These are phyloP conservation scores for Porites australiensis DNA, from an alignment of 64 coral and sea anemone species.

Conservation along the genomic window DNA sequence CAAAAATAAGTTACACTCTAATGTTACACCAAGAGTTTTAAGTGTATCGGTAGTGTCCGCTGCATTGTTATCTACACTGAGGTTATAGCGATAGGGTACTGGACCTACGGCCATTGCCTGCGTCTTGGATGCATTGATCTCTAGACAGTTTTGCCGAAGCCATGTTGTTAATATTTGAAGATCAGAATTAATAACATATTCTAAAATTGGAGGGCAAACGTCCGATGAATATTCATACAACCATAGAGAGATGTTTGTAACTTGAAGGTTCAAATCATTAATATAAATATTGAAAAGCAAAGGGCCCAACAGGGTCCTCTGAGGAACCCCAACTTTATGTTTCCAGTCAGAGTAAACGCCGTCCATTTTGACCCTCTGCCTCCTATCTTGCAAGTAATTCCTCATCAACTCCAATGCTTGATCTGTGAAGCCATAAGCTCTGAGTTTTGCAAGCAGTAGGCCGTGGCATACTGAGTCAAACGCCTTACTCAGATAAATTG, in stretches of 20 bases:
- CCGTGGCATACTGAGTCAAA: not conserved
- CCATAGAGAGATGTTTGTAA: not conserved
- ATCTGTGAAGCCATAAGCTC: not conserved
- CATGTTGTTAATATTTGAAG: not conserved
- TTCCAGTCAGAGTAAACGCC: not conserved
- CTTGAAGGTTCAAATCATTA: conserved; percentile 10
- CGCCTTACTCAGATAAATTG: conserved; percentile 22
- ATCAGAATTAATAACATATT: not conserved
- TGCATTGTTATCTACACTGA: not conserved
- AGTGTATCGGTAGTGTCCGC: not conserved
- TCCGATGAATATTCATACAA: not conserved
- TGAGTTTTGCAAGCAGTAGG: not conserved
- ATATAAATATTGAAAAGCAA: not conserved
- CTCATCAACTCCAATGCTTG: conserved; percentile 2
- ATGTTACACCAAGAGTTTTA: not conserved
- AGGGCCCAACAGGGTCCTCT: not conserved
- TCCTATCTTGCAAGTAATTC: not conserved
- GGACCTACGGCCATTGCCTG: not conserved
- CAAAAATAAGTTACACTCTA: not conserved
- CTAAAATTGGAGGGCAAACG: not conserved
- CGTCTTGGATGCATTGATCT: not conserved
- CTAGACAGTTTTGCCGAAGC: not conserved
- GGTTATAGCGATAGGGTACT: not conserved
- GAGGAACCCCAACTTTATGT: not conserved
- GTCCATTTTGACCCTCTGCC: conserved; percentile 13